A percentile compares a stretch with the other conserved stretches of the same genome.
Conservation (phyloP, 1,140 invertebrate genomes). For the Aphelinus atriplicis region DNA sequence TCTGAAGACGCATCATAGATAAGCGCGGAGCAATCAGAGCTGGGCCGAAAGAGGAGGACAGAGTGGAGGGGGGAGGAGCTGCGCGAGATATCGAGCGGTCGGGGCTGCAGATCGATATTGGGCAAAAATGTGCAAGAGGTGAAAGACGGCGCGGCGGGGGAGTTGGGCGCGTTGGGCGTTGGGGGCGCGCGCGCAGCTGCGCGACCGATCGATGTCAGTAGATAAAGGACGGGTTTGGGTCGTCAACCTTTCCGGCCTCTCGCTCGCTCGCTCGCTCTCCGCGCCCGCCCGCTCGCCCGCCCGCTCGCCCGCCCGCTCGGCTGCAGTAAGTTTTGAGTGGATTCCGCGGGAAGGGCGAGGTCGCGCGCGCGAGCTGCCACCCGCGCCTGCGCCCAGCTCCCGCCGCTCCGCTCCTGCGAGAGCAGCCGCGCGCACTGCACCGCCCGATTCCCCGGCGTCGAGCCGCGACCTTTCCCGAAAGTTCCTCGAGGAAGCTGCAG, state of each 20-base stretch:
- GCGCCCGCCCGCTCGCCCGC: conserved; percentile 6
- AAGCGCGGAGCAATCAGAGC: too few species aligned
- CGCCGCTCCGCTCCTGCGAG: neutral
- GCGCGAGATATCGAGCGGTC: too few species aligned
- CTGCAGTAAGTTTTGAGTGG: neutral
- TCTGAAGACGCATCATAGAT: too few species aligned
- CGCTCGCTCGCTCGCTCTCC: conserved; percentile 15
- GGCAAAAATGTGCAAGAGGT: neutral
- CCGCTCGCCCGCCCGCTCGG: neutral
- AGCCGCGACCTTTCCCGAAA: too few species aligned
- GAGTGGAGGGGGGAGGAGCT: too few species aligned
- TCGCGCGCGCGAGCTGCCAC: too few species aligned
- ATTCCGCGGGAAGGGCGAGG: too few species aligned
- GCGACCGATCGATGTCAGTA: conserved; percentile 23
- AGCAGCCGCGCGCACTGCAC: neutral
- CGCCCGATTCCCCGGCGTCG: too few species aligned
- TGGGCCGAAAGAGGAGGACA: too few species aligned
- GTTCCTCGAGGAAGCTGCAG: too few species aligned
- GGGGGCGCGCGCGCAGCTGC: neutral
- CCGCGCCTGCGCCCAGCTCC: neutral
- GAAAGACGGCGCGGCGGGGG: conserved; percentile 1
- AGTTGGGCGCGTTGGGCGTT: neutral
- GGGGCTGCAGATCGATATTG: conserved; percentile 6
- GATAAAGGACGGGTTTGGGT: conserved; percentile 29
- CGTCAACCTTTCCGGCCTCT: conserved; percentile 25